Conservation (phyloP, 2,113 vertebrate genomes). For the Antigone vipio region DNA sequence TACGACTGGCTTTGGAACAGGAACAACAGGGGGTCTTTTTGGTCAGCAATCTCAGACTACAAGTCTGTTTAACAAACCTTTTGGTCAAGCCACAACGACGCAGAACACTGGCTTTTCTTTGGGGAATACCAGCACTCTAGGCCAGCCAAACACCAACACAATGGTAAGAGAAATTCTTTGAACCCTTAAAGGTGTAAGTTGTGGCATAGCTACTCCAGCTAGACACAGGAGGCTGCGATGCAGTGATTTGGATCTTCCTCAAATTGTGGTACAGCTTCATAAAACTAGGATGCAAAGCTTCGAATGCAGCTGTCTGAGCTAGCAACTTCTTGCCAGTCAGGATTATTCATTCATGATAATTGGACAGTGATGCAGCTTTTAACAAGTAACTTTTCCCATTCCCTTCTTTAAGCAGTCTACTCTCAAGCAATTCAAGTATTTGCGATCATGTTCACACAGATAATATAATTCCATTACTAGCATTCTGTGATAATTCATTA, state of each 20-base stretch:
- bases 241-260: rapidly evolving
- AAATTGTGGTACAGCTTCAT: rapidly evolving
- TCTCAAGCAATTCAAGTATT: background rate
- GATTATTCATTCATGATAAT: rapidly evolving
- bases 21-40: slow-evolving; percentile 82
- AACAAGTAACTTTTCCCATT: rapidly evolving
- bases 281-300: rapidly evolving
- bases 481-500: background rate
- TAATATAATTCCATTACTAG: rapidly evolving
- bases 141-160: slow-evolving; percentile 87
- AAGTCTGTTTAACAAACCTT: slow-evolving; percentile 90
- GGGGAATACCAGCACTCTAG: slow-evolving; percentile 84
- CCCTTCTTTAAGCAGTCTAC: background rate
- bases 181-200: rapidly evolving
- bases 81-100: slow-evolving; percentile 85
- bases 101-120: slow-evolving; percentile 89
- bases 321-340: background rate
- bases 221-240: rapidly evolving
- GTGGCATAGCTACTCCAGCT: background rate
- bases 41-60: slow-evolving; percentile 73
- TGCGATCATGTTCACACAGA: rapidly evolving
- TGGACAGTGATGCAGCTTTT: background rate
- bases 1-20: slow-evolving; percentile 82
- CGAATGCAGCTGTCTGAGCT: rapidly evolving
- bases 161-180: slow-evolving; percentile 76